phyloP scores from a whole-genome alignment of 1,140 invertebrate species.

The Magallana ariakensis region DNA sequence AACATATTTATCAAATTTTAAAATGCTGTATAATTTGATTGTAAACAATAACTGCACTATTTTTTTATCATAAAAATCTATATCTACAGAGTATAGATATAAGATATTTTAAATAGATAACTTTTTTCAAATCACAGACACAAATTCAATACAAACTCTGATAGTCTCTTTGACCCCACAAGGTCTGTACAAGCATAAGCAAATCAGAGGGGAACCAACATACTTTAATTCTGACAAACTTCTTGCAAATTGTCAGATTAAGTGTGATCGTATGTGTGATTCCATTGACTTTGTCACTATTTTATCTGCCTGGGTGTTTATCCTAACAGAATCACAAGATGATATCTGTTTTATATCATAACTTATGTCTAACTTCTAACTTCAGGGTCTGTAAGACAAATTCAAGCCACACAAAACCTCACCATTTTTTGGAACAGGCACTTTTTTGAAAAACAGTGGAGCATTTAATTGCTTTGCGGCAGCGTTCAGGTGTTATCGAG shows the following conservation, averaged over 20 bases:
- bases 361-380: slow-evolving; percentile 24
- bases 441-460: slow-evolving; percentile 8
- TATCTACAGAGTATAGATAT: no score
- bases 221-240: slow-evolving; percentile 21
- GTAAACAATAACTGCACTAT: no score
- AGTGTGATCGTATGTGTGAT: slow-evolving; percentile 14
- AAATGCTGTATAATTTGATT: no score
- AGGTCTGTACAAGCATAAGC: not conserved
- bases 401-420: not conserved
- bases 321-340: not conserved
- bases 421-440: not conserved
- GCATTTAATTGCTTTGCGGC: slow-evolving; percentile 26
- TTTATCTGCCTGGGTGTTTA: not conserved
- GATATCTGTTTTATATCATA: slow-evolving; percentile 31
- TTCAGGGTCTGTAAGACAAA: not conserved
- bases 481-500: slow-evolving; percentile 21
- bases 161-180: not conserved
- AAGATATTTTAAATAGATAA: no score
- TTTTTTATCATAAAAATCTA: no score
- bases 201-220: not conserved
- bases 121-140: no score
- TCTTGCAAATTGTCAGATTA: slow-evolving; percentile 22
- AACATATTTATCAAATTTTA: no score
- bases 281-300: slow-evolving; percentile 19
- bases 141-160: not conserved